A percentile compares a stretch with the other conserved stretches of the same genome.
Conservation (phyloP, 1,140 invertebrate species). For the Homalodisca vitripennis region DNA sequence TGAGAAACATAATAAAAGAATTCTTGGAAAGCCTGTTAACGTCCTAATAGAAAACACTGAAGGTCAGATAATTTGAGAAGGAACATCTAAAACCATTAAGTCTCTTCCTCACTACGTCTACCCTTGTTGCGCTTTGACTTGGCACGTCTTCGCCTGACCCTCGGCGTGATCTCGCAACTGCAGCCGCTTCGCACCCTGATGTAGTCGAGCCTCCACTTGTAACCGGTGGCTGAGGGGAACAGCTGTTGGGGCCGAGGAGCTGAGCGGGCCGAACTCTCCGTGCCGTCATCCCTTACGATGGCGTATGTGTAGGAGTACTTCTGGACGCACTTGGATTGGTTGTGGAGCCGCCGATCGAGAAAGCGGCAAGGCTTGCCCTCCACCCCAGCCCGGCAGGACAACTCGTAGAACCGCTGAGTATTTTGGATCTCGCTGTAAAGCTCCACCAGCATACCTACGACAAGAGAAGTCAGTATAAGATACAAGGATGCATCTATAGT, state of each 20-base stretch:
- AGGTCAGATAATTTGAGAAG: no score
- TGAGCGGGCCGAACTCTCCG: constrained; percentile 48
- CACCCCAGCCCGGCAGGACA: constrained; percentile 69
- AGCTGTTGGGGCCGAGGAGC: no score
- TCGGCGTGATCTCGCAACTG: constrained; percentile 67
- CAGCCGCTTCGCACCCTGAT: constrained; percentile 76
- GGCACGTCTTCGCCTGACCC: constrained; percentile 48
- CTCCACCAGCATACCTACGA: constrained; percentile 60
- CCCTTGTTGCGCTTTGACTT: constrained; percentile 21
- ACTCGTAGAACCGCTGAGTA: constrained; percentile 65
- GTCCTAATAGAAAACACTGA: no score
- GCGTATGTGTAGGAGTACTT: constrained; percentile 85
- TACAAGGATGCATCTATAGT: no score
- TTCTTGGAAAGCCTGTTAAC: no score
- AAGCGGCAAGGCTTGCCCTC: constrained; percentile 72
- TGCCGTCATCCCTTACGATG: constrained; percentile 56
- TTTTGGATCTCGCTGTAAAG: constrained; percentile 70
- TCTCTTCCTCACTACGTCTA: no score
- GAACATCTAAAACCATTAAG: no score
- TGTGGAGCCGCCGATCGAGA: constrained; percentile 65
- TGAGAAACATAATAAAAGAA: no score
- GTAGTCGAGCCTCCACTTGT: constrained; percentile 74
- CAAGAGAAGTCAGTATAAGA: not conserved
- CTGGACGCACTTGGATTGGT: constrained; percentile 75
- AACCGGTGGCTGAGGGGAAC: constrained; percentile 51